Evolutionary conservation across 1,140 invertebrate species (phyloP).

Genomic region (Varroa destructor): DNA sequence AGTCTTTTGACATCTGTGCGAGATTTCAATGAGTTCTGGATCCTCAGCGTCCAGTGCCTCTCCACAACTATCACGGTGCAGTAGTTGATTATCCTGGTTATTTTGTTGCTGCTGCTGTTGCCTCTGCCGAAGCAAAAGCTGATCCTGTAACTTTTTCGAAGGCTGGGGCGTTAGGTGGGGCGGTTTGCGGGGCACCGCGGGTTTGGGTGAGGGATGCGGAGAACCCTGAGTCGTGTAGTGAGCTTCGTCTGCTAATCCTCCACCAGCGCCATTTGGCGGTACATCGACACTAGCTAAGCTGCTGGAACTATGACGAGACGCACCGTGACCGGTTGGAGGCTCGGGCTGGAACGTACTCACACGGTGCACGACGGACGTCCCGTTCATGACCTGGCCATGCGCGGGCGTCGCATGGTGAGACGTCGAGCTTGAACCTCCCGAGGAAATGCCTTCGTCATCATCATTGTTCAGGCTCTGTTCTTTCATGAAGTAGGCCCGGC

Average conservation of each 20-base stretch:
- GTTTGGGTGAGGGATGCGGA: constrained; percentile 7
- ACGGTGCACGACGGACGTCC: background rate
- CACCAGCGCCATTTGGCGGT: background rate
- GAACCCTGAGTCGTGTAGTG: background rate
- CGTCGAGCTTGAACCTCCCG: constrained; percentile 25
- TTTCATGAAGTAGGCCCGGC: constrained; percentile 26
- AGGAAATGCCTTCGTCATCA: constrained; percentile 18
- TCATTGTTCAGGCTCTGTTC: background rate
- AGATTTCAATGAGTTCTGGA: constrained; percentile 27
- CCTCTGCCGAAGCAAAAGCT: too few species aligned
- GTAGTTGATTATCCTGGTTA: background rate
- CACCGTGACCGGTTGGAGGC: background rate
- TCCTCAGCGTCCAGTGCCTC: constrained; percentile 24
- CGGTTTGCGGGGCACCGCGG: constrained; percentile 14
- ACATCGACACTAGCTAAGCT: constrained; percentile 24
- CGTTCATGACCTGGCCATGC: background rate
- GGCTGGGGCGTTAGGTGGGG: constrained; percentile 4
- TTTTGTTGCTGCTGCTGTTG: background rate
- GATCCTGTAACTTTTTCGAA: too few species aligned
- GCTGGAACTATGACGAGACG: constrained; percentile 22
- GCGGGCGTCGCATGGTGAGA: constrained; percentile 25
- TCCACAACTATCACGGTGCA: constrained; percentile 10
- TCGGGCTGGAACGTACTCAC: constrained; percentile 26
- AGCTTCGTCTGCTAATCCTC: too few species aligned
- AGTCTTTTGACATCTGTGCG: constrained; percentile 23